Evolutionary conservation across 2,113 vertebrate species (phyloP).

Genomic region (Percopsis transmontana): DNA sequence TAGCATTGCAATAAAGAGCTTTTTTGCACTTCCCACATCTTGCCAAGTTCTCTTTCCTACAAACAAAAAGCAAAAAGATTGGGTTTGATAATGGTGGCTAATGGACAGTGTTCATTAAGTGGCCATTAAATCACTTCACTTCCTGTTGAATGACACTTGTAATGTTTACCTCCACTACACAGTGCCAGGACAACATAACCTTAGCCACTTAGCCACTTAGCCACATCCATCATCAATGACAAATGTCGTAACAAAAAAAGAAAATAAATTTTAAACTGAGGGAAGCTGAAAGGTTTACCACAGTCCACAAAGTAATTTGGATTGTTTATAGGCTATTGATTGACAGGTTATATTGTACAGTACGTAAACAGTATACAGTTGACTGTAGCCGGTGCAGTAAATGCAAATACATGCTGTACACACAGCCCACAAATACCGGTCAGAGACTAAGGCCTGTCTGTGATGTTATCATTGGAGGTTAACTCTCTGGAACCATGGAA

Average conservation of each 20-base stretch:
- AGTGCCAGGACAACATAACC: neutral
- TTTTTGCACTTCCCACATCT: conserved; percentile 97
- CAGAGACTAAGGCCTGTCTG: too few species aligned
- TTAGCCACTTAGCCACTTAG: neutral
- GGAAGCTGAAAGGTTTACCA: neutral
- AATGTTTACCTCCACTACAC: conserved; percentile 15
- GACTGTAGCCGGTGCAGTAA: too few species aligned
- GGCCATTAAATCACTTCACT: too few species aligned
- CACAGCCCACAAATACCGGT: too few species aligned
- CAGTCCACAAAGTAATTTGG: too few species aligned
- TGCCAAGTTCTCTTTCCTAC: conserved; percentile 90
- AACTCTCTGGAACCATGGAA: too few species aligned
- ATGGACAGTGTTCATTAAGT: neutral
- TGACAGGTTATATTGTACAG: too few species aligned
- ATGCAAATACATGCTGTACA: too few species aligned
- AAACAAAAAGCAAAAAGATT: conserved; percentile 54
- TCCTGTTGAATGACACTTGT: neutral
- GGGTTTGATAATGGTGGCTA: neutral
- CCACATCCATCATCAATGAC: neutral
- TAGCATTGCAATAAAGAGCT: conserved; percentile 92
- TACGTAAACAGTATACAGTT: too few species aligned
- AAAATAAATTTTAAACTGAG: neutral
- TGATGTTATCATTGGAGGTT: too few species aligned
- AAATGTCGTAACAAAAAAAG: neutral
- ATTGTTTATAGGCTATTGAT: too few species aligned